Evolutionary conservation across 1,140 invertebrate genomes (phyloP).

Genomic region (Drosophila kepulauana): DNA sequence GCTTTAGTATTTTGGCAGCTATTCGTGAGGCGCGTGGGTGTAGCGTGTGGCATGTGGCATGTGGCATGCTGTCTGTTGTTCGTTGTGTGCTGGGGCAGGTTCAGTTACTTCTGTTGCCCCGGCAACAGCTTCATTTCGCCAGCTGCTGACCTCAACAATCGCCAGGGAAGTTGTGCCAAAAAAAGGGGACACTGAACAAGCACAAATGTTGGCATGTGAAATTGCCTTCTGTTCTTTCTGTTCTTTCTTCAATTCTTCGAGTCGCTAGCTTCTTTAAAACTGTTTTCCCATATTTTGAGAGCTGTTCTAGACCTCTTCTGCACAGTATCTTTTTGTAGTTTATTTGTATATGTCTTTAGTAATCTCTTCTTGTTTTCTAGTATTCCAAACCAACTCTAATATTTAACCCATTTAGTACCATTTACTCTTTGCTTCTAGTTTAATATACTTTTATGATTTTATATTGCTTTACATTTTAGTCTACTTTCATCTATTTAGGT

Average conservation of each 20-base stretch:
- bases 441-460: too few species aligned
- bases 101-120: slow-evolving; percentile 42
- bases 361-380: too few species aligned
- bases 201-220: neutral
- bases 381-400: too few species aligned
- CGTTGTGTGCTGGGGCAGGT: neutral
- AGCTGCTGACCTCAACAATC: slow-evolving; percentile 2
- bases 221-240: neutral
- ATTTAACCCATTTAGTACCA: too few species aligned
- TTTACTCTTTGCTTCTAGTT: too few species aligned
- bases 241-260: neutral
- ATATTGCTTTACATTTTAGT: too few species aligned
- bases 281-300: too few species aligned
- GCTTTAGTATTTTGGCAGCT: slow-evolving; percentile 41
- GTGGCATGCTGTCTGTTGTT: neutral
- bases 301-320: too few species aligned
- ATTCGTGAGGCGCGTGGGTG: slow-evolving; percentile 9
- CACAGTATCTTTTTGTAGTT: too few species aligned
- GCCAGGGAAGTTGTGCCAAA: neutral
- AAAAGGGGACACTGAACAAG: neutral
- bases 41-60: slow-evolving; percentile 9
- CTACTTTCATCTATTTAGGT: too few species aligned
- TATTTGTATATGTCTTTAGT: too few species aligned
- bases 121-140: slow-evolving; percentile 52
- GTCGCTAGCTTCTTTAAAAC: neutral